Conservation (phyloP, 2,797 vertebrate genomes). For the Eremophila alpestris region DNA sequence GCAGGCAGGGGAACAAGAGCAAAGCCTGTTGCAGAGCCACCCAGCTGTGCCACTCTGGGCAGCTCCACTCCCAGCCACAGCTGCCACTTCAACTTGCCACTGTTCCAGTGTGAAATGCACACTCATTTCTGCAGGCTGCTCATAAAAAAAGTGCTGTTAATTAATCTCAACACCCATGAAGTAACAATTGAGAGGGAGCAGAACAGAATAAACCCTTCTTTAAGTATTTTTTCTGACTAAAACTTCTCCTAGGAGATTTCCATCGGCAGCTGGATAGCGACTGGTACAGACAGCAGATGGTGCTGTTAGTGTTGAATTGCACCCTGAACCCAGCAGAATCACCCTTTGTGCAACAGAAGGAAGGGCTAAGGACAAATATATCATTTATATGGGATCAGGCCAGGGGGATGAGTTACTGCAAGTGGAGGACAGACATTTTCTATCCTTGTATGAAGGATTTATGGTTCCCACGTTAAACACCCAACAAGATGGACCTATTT, state of each 20-base stretch:
- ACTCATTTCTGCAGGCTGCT: neutral
- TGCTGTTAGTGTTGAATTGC: neutral
- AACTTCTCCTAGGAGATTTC: neutral
- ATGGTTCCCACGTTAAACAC: neutral
- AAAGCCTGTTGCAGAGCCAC: neutral
- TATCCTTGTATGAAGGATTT: neutral
- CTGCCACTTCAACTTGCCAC: neutral
- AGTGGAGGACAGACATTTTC: neutral
- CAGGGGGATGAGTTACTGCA: neutral
- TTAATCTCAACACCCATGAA: neutral
- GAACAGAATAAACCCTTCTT: neutral
- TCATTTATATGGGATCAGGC: neutral
- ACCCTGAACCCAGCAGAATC: neutral
- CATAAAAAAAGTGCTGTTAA: neutral
- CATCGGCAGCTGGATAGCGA: neutral
- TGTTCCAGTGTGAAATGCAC: neutral
- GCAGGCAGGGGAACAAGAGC: neutral
- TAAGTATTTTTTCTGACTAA: neutral
- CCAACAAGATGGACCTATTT: neutral
- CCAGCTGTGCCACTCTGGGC: neutral
- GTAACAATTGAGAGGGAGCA: neutral
- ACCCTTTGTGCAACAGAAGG: neutral
- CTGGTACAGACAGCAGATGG: slow-evolving; percentile 9
- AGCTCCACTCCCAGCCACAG: neutral
- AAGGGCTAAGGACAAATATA: neutral